Evolutionary conservation across 2,888 invertebrate genomes (phyloP).

Genomic region (Spilarctia lutea): DNA sequence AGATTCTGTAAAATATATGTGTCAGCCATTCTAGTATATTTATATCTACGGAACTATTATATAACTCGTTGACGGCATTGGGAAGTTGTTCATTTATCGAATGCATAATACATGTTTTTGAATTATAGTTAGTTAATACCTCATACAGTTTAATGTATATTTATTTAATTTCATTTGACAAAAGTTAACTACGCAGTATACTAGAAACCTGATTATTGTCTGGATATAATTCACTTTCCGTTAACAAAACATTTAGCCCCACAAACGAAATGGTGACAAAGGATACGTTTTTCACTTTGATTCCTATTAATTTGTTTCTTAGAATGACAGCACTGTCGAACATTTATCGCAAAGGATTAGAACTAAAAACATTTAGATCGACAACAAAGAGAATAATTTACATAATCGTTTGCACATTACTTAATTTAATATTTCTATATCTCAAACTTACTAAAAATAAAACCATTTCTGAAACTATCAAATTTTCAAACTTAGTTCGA

Average conservation of each 20-base stretch:
- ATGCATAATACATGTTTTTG: no score
- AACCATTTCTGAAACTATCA: not conserved
- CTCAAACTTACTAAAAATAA: constrained; percentile 23
- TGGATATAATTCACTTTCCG: no score
- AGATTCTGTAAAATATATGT: no score
- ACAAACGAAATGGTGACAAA: not conserved
- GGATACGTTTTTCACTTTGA: constrained; percentile 33
- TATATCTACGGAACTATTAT: no score
- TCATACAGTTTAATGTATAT: no score
- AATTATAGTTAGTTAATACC: no score
- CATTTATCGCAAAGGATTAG: constrained; percentile 22
- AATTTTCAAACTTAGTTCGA: constrained; percentile 35
- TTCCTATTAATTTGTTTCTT: constrained; percentile 29
- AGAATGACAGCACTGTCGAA: constrained; percentile 28
- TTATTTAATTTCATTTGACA: no score
- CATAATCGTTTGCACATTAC: constrained; percentile 16
- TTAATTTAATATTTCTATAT: constrained; percentile 30
- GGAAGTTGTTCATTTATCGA: no score
- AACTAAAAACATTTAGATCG: constrained; percentile 23
- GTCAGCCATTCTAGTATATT: no score
- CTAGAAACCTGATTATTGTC: not conserved
- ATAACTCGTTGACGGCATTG: no score
- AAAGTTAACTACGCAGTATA: no score
- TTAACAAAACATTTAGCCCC: no score
- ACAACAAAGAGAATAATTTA: constrained; percentile 15